phyloP scores from a whole-genome alignment of 2,888 invertebrate species.

The Oligia latruncula region DNA sequence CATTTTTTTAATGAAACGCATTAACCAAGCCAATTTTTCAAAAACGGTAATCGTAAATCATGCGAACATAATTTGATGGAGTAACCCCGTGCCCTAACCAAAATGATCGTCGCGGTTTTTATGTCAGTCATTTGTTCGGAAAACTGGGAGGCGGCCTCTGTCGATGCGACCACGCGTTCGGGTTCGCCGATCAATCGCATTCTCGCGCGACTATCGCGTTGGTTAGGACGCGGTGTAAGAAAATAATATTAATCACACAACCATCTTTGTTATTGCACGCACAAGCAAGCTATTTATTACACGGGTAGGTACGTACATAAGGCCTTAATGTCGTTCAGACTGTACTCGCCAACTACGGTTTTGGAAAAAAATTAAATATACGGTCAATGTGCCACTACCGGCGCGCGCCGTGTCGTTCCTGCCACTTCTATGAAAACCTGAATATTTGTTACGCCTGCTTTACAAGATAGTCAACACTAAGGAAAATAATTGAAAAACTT shows the following conservation, averaged over 20 bases:
- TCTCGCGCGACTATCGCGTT: no score
- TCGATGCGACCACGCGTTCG: no score
- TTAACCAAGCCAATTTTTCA: slow-evolving; percentile 6
- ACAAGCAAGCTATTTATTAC: not conserved
- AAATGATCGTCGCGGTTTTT: not conserved
- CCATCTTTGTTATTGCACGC: no score
- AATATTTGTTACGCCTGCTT: no score
- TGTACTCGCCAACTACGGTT: not conserved
- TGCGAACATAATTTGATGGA: slow-evolving; percentile 2
- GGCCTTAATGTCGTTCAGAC: not conserved
- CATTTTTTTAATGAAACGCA: not conserved
- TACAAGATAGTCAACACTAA: no score
- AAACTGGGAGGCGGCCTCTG: not conserved
- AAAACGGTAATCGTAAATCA: not conserved
- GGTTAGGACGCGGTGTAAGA: no score
- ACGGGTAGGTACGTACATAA: no score
- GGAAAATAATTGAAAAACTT: no score
- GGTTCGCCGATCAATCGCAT: no score
- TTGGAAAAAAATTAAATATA: not conserved
- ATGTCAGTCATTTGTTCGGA: not conserved
- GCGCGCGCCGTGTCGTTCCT: not conserved
- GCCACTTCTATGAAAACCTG: not conserved
- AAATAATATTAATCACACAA: no score
- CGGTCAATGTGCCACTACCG: not conserved
- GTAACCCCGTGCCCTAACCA: not conserved